A percentile compares a stretch with the other conserved stretches of the same genome.
Conservation (phyloP, 2,888 invertebrate genomes). For the Synanthedon vespiformis region DNA sequence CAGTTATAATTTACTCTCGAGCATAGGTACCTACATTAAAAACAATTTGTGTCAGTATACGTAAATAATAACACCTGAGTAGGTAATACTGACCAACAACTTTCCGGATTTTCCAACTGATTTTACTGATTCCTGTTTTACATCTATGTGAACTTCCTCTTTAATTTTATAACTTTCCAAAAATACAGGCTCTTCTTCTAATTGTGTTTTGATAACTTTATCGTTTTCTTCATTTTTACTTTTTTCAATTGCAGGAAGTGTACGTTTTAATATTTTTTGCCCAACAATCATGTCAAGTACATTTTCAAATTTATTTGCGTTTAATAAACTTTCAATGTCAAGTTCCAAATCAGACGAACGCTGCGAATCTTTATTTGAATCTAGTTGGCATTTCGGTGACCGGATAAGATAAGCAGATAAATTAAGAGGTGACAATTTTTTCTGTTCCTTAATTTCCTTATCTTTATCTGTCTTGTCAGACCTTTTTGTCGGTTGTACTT, state of each 20-base stretch:
- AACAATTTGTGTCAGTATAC: no score
- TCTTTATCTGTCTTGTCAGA: background rate
- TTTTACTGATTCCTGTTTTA: background rate
- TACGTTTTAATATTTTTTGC: constrained; percentile 27
- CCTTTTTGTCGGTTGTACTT: constrained; percentile 15
- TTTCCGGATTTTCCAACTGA: no score
- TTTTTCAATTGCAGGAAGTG: constrained; percentile 12
- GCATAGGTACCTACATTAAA: no score
- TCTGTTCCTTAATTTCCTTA: constrained; percentile 2
- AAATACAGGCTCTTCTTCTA: constrained; percentile 7
- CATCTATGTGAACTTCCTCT: background rate
- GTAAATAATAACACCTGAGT: background rate
- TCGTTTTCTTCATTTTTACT: constrained; percentile 7
- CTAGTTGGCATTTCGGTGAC: constrained; percentile 6
- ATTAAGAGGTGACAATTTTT: constrained; percentile 2
- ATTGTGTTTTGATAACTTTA: background rate
- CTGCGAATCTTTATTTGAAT: constrained; percentile 12
- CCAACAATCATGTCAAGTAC: constrained; percentile 31
- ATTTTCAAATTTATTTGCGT: constrained; percentile 9
- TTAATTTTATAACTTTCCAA: background rate
- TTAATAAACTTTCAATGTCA: constrained; percentile 15
- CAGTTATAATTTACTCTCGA: no score
- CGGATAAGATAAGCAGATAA: background rate
- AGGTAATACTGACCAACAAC: no score
- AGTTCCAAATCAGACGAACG: constrained; percentile 23